Conservation (phyloP, 1,140 invertebrate genomes). For the Sitodiplosis mosellana region DNA sequence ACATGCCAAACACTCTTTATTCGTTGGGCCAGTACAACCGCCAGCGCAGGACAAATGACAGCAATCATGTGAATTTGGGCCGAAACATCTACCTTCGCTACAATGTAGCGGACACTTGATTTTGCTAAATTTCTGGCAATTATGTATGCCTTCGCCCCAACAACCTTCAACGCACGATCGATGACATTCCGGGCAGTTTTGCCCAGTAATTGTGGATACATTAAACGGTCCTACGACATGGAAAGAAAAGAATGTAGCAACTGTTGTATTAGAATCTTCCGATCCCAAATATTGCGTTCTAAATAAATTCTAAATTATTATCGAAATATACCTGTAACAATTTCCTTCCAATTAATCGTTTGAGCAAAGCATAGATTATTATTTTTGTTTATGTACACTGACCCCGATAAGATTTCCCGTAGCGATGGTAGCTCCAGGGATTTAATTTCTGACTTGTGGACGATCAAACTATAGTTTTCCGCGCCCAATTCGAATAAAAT, state of each 20-base stretch:
- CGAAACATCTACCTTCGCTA: slow-evolving; percentile 81
- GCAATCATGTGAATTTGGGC: slow-evolving; percentile 75
- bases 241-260: background rate
- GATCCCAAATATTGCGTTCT: background rate
- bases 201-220: slow-evolving; percentile 59
- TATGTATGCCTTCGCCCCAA: slow-evolving; percentile 83
- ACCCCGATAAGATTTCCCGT: slow-evolving; percentile 74
- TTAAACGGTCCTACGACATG: slow-evolving; percentile 42
- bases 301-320: slow-evolving; percentile 8
- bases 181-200: slow-evolving; percentile 63
- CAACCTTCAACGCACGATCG: slow-evolving; percentile 61
- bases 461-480: slow-evolving; percentile 71
- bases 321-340: slow-evolving; percentile 34
- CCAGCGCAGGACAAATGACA: slow-evolving; percentile 94
- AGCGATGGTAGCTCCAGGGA: slow-evolving; percentile 79
- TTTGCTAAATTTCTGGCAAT: slow-evolving; percentile 92
- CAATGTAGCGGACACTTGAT: slow-evolving; percentile 86
- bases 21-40: slow-evolving; percentile 81
- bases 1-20: slow-evolving; percentile 86
- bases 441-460: slow-evolving; percentile 72
- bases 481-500: slow-evolving; percentile 73
- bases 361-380: slow-evolving; percentile 91
- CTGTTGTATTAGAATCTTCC: too few species aligned
- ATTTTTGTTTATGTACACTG: slow-evolving; percentile 85
- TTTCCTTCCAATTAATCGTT: slow-evolving; percentile 89